Conservation (phyloP, 2,113 vertebrate genomes). For the Terrapene triunguis region DNA sequence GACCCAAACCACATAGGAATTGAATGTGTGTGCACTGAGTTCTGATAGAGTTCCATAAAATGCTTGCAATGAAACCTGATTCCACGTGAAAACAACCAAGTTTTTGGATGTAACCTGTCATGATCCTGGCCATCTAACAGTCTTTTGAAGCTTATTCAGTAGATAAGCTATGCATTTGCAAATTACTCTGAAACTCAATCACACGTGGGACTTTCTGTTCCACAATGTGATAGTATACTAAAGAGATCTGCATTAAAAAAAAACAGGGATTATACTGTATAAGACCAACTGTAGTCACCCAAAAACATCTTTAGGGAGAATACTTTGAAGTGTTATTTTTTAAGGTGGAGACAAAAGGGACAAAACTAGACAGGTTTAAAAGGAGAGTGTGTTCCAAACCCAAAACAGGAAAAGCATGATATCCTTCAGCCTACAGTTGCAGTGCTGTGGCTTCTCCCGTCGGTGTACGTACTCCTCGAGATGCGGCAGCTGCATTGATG, state of each 20-base stretch:
- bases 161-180: neutral
- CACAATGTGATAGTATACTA: neutral
- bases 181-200: neutral
- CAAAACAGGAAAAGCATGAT: neutral
- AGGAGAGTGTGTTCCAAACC: neutral
- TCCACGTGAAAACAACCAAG: neutral
- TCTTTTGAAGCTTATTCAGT: neutral
- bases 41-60: neutral
- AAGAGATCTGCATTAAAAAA: neutral
- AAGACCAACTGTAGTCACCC: neutral
- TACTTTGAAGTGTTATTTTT: neutral
- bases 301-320: neutral
- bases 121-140: neutral
- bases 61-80: neutral
- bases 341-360: neutral
- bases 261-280: neutral
- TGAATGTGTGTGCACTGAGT: neutral
- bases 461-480: neutral
- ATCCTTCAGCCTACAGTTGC: neutral
- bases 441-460: neutral
- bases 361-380: neutral
- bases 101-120: neutral
- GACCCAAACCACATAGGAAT: neutral
- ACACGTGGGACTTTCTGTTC: neutral
- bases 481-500: too few species aligned